Percentiles rank a stretch among this genome's conserved stretches.
These are phyloP conservation scores for Drymodes brunneopygia DNA, from an alignment of 2,113 vertebrate species.

Conservation along the genomic window DNA sequence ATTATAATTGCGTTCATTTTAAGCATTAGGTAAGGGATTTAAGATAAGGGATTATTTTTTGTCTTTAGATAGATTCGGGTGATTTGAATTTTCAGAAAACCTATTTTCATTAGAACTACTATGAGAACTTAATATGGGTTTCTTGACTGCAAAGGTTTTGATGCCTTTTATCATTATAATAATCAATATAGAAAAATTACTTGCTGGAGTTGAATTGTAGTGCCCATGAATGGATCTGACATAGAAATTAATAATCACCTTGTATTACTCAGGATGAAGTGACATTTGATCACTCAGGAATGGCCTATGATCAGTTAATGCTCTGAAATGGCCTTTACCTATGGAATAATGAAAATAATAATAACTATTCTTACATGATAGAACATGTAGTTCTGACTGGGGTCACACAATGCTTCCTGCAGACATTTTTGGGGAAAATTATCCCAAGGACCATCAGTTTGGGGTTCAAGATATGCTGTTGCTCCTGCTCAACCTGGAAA, in stretches of 20 bases:
- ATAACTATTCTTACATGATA: background rate
- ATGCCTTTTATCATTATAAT: background rate
- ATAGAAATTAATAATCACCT: background rate
- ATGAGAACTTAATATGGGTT: background rate
- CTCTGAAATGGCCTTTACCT: background rate
- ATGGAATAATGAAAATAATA: background rate
- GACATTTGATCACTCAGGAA: background rate
- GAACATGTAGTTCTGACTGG: background rate
- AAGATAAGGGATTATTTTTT: background rate
- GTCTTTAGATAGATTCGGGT: background rate
- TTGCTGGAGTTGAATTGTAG: background rate
- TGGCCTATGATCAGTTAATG: background rate
- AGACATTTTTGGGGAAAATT: background rate
- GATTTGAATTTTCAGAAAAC: background rate
- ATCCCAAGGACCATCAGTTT: background rate
- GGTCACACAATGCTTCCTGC: accelerated
- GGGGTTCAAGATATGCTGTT: background rate
- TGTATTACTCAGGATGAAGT: background rate
- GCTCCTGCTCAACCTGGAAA: background rate
- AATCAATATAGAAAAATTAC: background rate
- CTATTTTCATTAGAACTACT: background rate
- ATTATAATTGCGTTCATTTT: background rate
- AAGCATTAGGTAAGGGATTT: background rate
- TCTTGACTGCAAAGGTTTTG: background rate
- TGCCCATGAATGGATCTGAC: background rate